A percentile compares a stretch with the other conserved stretches of the same genome.
phyloP scores from a whole-genome alignment of 1,140 invertebrate genomes.

The Drusus annulatus region DNA sequence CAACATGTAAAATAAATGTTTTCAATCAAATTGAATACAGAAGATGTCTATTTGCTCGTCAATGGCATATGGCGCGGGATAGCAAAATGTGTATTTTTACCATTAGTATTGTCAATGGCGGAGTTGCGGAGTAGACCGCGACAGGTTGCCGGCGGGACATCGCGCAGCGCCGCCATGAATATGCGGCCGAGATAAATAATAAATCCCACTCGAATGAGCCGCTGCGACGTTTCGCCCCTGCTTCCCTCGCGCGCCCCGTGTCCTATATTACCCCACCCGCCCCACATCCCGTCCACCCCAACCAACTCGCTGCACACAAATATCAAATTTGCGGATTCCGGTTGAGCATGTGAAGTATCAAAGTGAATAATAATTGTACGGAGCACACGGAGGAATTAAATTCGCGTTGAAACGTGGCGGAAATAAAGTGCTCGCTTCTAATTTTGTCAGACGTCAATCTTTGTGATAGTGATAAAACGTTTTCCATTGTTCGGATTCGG shows the following conservation, averaged over 20 bases:
- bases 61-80: neutral
- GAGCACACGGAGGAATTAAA: slow-evolving; percentile 14
- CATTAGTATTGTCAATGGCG: slow-evolving; percentile 48
- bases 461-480: slow-evolving; percentile 31
- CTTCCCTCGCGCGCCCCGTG: neutral
- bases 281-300: neutral
- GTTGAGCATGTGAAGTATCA: slow-evolving; percentile 17
- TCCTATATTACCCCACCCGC: neutral
- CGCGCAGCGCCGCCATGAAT: slow-evolving; percentile 52
- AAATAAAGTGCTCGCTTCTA: slow-evolving; percentile 14
- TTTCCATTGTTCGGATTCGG: slow-evolving; percentile 61
- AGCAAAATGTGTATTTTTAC: slow-evolving; percentile 57
- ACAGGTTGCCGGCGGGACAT: slow-evolving; percentile 40
- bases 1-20: too few relatives aligned
- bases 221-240: slow-evolving; percentile 30
- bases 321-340: slow-evolving; percentile 29
- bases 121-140: slow-evolving; percentile 21
- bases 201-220: slow-evolving; percentile 54
- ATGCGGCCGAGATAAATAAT: slow-evolving; percentile 58
- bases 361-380: slow-evolving; percentile 30
- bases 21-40: neutral
- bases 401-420: neutral
- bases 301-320: slow-evolving; percentile 10
- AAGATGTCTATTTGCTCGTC: neutral
- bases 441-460: slow-evolving; percentile 32